A percentile compares a stretch with the other conserved stretches of the same genome.
Conservation (phyloP, 2,797 vertebrate species). For the Hoplostethus mediterraneus region DNA sequence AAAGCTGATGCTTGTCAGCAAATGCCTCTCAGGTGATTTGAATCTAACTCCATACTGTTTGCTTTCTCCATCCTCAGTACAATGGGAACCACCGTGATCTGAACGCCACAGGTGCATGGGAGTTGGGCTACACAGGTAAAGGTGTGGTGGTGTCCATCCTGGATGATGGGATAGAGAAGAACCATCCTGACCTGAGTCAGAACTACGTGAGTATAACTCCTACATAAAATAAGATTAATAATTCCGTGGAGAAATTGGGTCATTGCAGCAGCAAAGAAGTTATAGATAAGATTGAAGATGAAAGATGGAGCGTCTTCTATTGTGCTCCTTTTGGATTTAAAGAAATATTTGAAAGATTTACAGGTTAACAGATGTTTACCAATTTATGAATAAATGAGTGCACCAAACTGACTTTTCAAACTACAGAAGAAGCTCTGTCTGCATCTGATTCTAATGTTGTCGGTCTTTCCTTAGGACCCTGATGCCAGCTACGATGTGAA, state of each 20-base stretch:
- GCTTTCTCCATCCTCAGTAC: conserved; percentile 81
- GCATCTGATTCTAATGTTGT: conserved; percentile 1
- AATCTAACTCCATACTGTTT: conserved; percentile 40
- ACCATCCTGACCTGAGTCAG: conserved; percentile 92
- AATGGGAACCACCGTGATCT: conserved; percentile 91
- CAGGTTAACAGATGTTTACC: background rate
- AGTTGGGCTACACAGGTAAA: conserved; percentile 92
- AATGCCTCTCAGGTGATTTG: conserved; percentile 39
- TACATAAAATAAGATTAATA: background rate
- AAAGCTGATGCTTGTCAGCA: conserved; percentile 23
- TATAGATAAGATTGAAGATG: conserved; percentile 16
- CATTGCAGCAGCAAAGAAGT: background rate
- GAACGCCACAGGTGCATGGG: conserved; percentile 95
- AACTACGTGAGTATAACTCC: conserved; percentile 78
- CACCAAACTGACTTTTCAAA: background rate
- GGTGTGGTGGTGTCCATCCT: conserved; percentile 97
- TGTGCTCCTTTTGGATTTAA: background rate
- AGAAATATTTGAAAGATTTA: background rate
- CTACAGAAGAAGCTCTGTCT: background rate
- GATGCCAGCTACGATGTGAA: conserved; percentile 98
- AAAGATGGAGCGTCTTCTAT: background rate
- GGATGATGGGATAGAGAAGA: conserved; percentile 98
- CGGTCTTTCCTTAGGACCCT: conserved; percentile 82
- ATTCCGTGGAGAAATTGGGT: background rate
- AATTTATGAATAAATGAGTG: background rate